Evolutionary conservation across 2,888 invertebrate species (phyloP), one percentile per base, ranked within the genome.

Genomic region (Caenorhabditis afra): DNA sequence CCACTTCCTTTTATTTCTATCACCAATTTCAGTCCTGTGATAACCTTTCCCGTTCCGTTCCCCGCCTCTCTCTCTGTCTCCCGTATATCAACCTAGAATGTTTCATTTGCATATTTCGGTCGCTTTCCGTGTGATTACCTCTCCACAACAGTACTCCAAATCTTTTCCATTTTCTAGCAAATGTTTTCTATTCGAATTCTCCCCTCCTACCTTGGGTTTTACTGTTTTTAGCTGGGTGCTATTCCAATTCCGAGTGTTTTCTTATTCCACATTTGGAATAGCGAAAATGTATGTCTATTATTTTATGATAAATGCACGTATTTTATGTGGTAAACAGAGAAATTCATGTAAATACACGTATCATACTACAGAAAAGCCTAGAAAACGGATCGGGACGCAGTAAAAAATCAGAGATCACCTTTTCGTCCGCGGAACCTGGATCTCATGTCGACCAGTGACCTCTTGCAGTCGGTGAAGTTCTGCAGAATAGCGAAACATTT

Each of bases 391-490:
- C 57, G 41, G 23, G n/a, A 49, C 49, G 45, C 14, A 55, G 16
- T 11, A 55, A 53, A 1, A 22, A 61, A 23, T 71, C 71, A 87
- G 44, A 87, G 55, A 62, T 87, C 87, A n/a, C 87, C 87, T 53
- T 87, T 87, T 14, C 87, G 64, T 58, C 87, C 87, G 20, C 87
- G 84, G 66, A 87, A 87, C 58, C 87, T 77, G 37, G 87, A 86
- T 52, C 88, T 61, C 86, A 86, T 87, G 62, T 87, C 87, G 1
- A 88, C 86, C 81, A 88, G 70, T 0, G 87, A 87, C 23, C 81
- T 77, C 68, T 89, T 89, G 71, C 89, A 89, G 47, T 89, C 88
- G 49, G 83, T 79, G 76, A 89, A 89, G 49, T 84, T 87, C 14
- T 83, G 71, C 35, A 88, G 79, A 11, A 89, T 81, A 20, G 81